phyloP scores from a whole-genome alignment of 2,797 vertebrate species.

The Enteromius thamalakanensis region DNA sequence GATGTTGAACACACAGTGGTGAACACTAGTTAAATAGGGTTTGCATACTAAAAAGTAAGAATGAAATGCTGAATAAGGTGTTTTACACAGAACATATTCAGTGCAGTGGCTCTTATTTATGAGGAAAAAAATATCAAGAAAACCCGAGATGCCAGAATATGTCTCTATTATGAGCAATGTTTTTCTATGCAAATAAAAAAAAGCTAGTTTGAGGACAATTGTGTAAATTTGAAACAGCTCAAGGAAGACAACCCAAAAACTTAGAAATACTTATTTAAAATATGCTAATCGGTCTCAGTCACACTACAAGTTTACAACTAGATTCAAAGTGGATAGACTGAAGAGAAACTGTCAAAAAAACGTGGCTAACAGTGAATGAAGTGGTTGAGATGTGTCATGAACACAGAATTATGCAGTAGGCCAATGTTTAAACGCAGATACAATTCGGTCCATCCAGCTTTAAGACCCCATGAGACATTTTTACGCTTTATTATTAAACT shows the following conservation, averaged over 20 bases:
- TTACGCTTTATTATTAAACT: slow-evolving; percentile 32
- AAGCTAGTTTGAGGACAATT: not conserved
- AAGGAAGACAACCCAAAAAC: not conserved
- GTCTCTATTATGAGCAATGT: not conserved
- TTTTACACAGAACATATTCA: not conserved
- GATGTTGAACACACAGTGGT: not conserved
- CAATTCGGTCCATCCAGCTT: slow-evolving; percentile 12
- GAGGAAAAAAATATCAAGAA: not conserved
- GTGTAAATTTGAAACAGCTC: slow-evolving; percentile 10
- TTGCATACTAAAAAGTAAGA: not conserved
- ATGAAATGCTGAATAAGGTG: not conserved
- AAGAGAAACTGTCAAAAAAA: not conserved
- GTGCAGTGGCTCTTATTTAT: not conserved
- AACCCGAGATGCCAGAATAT: not conserved
- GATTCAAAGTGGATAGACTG: not conserved
- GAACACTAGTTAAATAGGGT: slow-evolving; percentile 1
- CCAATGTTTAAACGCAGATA: slow-evolving; percentile 1
- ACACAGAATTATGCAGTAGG: not conserved
- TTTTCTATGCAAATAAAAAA: slow-evolving; percentile 6
- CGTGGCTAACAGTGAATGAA: not conserved
- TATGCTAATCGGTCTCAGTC: not conserved
- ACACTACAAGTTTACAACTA: not conserved
- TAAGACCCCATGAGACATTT: not conserved
- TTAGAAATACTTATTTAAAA: not conserved
- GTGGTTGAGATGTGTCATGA: not conserved